Evolutionary conservation across 2,113 vertebrate species (phyloP).

Genomic region (Larimichthys crocea): DNA sequence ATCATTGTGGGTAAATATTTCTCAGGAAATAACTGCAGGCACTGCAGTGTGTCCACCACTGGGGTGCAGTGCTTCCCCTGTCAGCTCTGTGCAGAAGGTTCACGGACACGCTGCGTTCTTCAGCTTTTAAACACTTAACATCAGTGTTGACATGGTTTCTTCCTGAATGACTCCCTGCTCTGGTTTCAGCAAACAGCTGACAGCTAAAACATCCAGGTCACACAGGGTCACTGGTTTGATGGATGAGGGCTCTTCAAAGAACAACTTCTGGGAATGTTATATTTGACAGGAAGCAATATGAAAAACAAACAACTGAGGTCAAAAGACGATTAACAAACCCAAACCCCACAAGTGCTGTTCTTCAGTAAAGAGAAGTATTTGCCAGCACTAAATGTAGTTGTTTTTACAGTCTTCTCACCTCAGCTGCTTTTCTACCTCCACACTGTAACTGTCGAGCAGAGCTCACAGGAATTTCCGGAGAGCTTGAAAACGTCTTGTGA

Average conservation of each 20-base stretch:
- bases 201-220: constrained; percentile 21
- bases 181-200: constrained; percentile 10
- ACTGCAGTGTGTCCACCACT: constrained; percentile 34
- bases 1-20: background rate
- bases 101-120: background rate
- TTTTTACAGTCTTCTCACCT: background rate
- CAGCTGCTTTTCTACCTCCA: background rate
- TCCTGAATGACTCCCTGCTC: constrained; percentile 17
- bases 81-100: background rate
- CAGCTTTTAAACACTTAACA: background rate
- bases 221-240: background rate
- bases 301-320: background rate
- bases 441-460: background rate
- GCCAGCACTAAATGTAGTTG: background rate
- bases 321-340: background rate
- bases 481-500: background rate
- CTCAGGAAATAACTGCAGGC: background rate
- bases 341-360: background rate
- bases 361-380: background rate
- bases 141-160: background rate
- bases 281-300: background rate
- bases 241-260: background rate
- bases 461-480: constrained; percentile 2
- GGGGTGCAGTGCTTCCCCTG: constrained; percentile 43
- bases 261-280: background rate